phyloP scores from a whole-genome alignment of 2,797 vertebrate genomes.

The Chanos chanos region DNA sequence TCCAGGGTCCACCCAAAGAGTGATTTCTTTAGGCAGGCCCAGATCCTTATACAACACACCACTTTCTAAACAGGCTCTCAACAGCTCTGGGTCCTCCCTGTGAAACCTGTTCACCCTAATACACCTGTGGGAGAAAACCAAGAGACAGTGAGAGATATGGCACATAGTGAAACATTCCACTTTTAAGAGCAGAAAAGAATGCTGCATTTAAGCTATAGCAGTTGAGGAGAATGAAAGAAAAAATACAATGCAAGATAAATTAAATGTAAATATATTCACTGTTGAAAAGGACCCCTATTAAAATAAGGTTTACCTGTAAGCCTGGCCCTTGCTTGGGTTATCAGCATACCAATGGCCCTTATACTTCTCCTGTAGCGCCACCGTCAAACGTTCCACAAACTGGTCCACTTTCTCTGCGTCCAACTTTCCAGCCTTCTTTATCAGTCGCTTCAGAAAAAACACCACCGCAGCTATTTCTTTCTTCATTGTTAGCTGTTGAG shows the following conservation, averaged over 20 bases:
- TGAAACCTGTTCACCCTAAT: slow-evolving; percentile 67
- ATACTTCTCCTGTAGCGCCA: slow-evolving; percentile 76
- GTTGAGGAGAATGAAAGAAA: not conserved
- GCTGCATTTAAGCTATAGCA: no score
- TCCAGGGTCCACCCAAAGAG: slow-evolving; percentile 73
- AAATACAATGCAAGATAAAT: no score
- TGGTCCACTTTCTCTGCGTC: slow-evolving; percentile 65
- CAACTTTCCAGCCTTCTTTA: slow-evolving; percentile 71
- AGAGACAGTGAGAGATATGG: not conserved
- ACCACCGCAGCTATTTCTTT: slow-evolving; percentile 80
- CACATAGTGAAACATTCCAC: not conserved
- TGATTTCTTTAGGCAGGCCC: slow-evolving; percentile 65
- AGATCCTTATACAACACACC: slow-evolving; percentile 63
- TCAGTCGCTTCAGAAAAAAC: slow-evolving; percentile 76
- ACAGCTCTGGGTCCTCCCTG: slow-evolving; percentile 64
- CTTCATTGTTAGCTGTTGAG: slow-evolving; percentile 69
- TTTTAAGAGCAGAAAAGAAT: not conserved
- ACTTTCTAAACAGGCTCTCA: slow-evolving; percentile 65
- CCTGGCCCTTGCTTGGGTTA: slow-evolving; percentile 80
- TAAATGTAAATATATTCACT: not conserved
- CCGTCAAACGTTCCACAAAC: slow-evolving; percentile 72
- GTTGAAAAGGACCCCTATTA: not conserved
- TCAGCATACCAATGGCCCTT: slow-evolving; percentile 85
- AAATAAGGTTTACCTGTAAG: slow-evolving; percentile 74
- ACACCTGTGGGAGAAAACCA: slow-evolving; percentile 53